These are phyloP conservation scores for Ciconia boyciana DNA, from an alignment of 2,113 vertebrate genomes.

Conservation along the genomic window DNA sequence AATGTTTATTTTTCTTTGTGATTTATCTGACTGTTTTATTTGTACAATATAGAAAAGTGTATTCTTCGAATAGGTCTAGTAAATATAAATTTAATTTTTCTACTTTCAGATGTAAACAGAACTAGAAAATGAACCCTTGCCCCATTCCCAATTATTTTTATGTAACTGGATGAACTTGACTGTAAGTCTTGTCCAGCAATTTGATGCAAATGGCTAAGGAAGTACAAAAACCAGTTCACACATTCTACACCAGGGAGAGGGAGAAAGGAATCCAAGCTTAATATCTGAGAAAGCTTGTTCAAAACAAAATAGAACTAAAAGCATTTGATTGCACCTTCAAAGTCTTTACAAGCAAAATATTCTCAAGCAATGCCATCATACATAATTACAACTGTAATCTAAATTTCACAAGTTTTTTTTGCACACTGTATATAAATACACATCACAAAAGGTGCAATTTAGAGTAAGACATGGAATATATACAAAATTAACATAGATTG, in stretches of 20 bases:
- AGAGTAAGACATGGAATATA: slow-evolving; percentile 77
- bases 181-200: slow-evolving; percentile 68
- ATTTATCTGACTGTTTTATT: slow-evolving; percentile 76
- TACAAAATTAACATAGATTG: slow-evolving; percentile 80
- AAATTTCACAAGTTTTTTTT: slow-evolving; percentile 80
- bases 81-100: slow-evolving; percentile 85
- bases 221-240: slow-evolving; percentile 66
- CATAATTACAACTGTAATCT: slow-evolving; percentile 82
- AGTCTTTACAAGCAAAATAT: slow-evolving; percentile 78
- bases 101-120: slow-evolving; percentile 82
- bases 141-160: slow-evolving; percentile 65
- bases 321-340: slow-evolving; percentile 79
- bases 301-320: slow-evolving; percentile 68
- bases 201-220: slow-evolving; percentile 75
- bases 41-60: slow-evolving; percentile 89
- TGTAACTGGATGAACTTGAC: slow-evolving; percentile 61
- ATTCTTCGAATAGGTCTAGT: slow-evolving; percentile 82
- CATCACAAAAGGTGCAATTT: slow-evolving; percentile 80
- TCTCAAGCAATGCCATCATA: slow-evolving; percentile 77
- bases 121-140: slow-evolving; percentile 78
- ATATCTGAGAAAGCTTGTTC: slow-evolving; percentile 67
- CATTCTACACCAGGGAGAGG: slow-evolving; percentile 29
- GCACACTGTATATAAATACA: slow-evolving; percentile 86
- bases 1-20: slow-evolving; percentile 87
- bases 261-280: slow-evolving; percentile 51